A percentile compares a stretch with the other conserved stretches of the same genome.
These are phyloP conservation scores for Cyrtodaria siliqua DNA, from an alignment of 2,888 invertebrate genomes.

Conservation along the genomic window DNA sequence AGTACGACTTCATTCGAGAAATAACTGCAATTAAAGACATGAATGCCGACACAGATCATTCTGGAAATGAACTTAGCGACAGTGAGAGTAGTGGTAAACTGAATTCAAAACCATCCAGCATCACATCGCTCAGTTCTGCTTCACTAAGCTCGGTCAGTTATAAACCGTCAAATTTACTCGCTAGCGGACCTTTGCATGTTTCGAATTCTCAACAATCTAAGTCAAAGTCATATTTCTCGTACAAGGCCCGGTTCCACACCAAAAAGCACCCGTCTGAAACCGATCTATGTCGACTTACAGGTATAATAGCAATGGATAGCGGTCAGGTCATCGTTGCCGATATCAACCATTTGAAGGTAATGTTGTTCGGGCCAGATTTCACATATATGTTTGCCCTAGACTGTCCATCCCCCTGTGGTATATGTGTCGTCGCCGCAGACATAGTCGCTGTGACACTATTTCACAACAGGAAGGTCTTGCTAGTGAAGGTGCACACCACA, in stretches of 20 bases:
- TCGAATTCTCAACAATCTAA: constrained; percentile 6
- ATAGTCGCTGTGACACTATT: constrained; percentile 49
- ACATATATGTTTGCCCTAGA: constrained; percentile 44
- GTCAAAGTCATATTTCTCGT: constrained; percentile 45
- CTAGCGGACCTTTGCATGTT: constrained; percentile 40
- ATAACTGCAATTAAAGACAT: constrained; percentile 34
- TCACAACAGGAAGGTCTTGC: constrained; percentile 51
- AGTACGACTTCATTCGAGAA: constrained; percentile 49
- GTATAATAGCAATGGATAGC: constrained; percentile 44
- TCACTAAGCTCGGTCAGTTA: constrained; percentile 42
- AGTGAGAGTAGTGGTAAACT: too few relatives aligned
- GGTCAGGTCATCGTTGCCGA: constrained; percentile 53
- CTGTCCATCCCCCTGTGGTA: constrained; percentile 53
- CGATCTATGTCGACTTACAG: constrained; percentile 51
- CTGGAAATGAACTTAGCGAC: not conserved
- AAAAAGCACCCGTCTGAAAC: constrained; percentile 54
- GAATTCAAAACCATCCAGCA: not conserved
- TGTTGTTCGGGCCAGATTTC: constrained; percentile 54
- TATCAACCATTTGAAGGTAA: constrained; percentile 54
- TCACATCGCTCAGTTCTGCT: not conserved
- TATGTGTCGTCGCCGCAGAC: constrained; percentile 22
- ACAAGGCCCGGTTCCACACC: constrained; percentile 49
- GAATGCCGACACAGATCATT: not conserved
- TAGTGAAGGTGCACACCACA: constrained; percentile 45
- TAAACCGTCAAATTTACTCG: constrained; percentile 38